Evolutionary conservation across 2,888 invertebrate species (phyloP), one percentile per base, ranked within the genome.

Genomic region (Spatulosminthurus flaviceps): DNA sequence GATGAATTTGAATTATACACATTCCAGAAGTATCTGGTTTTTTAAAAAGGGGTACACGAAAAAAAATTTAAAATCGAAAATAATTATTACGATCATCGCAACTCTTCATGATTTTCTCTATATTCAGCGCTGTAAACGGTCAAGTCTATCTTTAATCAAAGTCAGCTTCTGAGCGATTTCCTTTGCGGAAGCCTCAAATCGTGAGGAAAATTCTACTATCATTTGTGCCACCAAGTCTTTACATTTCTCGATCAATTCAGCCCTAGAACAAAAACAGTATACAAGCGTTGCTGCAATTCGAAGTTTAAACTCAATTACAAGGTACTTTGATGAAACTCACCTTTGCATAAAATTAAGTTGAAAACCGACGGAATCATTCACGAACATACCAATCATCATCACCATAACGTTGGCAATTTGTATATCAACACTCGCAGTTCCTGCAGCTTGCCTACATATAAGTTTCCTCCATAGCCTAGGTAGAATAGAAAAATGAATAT

Each of bases 151-250:
- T 70, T 83, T 81, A 4, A 83, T 79, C 29, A 74, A 70, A 71
- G 76, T 84, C 0, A 83, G 61, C 22, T 80, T 71, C n/a, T 79
- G 71, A n/a, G 72, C 79, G 64, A 83, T 77, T 21, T 81, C 77
- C 13, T 61, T 74, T 11, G 83, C 77, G 16, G 81, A 82, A 66
- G 80, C 75, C 43, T 85, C 85, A 74, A 84, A 84, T 73, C 84
- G 76, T 22, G 83, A 83, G 13, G 85, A 84, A 74, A 84, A 85
- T 77, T 85, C 85, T 0, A 85, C 84, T 61, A 84, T 82, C 83
- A 85, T 84, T 41, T 79, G 79, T 16, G 85, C 82, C 34, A 84
- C 79, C 24, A 85, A 64, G 70, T 83, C 82, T 42, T 84, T 84
- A 71, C 85, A 85, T 71, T 83, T 82, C 74, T 85, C 85, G 13